Evolutionary conservation across 2,113 vertebrate genomes (phyloP).

Genomic region (Mugil cephalus): DNA sequence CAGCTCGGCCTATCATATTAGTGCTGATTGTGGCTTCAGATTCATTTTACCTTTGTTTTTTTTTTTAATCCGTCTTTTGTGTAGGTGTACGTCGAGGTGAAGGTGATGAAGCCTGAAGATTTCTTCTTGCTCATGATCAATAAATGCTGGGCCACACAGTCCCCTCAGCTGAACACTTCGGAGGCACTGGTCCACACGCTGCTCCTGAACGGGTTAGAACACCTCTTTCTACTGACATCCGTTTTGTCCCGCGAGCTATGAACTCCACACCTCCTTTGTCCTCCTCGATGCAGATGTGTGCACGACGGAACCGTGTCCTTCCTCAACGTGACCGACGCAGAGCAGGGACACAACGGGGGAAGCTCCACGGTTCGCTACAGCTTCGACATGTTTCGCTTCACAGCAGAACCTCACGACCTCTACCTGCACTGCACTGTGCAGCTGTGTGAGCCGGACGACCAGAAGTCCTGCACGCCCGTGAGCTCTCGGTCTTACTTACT

Average conservation of each 20-base stretch:
- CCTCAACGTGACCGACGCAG: slow-evolving; percentile 10
- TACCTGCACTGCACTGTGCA: slow-evolving; percentile 83
- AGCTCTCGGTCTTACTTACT: slow-evolving; percentile 29
- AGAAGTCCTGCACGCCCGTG: slow-evolving; percentile 75
- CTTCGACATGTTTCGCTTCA: slow-evolving; percentile 84
- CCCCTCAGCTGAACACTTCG: slow-evolving; percentile 42
- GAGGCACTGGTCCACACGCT: slow-evolving; percentile 64
- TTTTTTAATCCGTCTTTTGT: no score
- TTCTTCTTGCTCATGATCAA: slow-evolving; percentile 77
- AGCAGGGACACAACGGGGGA: slow-evolving; percentile 57
- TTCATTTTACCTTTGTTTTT: not conserved
- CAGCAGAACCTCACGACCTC: slow-evolving; percentile 54
- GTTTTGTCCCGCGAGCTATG: accelerated
- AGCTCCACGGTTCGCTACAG: slow-evolving; percentile 73
- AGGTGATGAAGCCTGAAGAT: slow-evolving; percentile 70
- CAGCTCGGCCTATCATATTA: no score
- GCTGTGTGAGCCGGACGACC: slow-evolving; percentile 77
- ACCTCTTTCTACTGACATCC: accelerated
- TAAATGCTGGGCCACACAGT: slow-evolving; percentile 82
- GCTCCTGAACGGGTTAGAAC: slow-evolving; percentile 77
- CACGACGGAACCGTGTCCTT: slow-evolving; percentile 74
- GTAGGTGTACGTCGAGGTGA: slow-evolving; percentile 79
- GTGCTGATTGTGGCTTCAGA: no score
- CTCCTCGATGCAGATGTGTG: slow-evolving; percentile 64
- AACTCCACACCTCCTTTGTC: not conserved